Percentiles rank a stretch among this genome's conserved stretches.
Evolutionary conservation across 2,888 invertebrate species (phyloP).

Genomic region (Lamellibrachia satsuma): DNA sequence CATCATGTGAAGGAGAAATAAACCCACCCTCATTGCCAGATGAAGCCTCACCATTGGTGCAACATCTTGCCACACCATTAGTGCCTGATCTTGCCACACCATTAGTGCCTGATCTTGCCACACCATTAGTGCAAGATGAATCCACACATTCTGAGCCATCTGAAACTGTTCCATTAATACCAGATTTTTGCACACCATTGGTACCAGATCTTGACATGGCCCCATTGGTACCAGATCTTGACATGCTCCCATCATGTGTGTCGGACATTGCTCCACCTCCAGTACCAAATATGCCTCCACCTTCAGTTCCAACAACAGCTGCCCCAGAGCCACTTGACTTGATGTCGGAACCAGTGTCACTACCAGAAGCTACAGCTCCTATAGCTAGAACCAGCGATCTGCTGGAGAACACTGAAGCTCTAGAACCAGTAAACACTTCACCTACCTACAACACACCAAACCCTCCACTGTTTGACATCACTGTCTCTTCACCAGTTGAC

Average conservation of each 20-base stretch:
- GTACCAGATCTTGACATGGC: not conserved
- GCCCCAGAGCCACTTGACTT: not conserved
- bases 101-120: not conserved
- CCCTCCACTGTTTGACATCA: not conserved
- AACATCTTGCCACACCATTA: not conserved
- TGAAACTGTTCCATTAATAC: not conserved
- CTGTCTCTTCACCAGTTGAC: not conserved
- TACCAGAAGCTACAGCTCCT: too few species aligned
- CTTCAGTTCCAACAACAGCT: not conserved
- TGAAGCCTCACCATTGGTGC: not conserved
- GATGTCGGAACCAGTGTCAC: not conserved
- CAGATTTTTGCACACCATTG: not conserved
- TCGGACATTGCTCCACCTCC: not conserved
- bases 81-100: not conserved
- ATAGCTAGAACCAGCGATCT: too few species aligned
- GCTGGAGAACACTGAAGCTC: too few species aligned
- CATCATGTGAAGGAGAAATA: not conserved
- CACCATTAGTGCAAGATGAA: not conserved
- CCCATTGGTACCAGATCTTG: not conserved
- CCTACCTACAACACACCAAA: not conserved
- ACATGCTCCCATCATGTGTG: not conserved
- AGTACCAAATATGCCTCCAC: not conserved
- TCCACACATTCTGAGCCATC: not conserved
- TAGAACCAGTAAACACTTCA: not conserved
- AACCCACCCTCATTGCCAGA: not conserved